Evolutionary conservation across 1,140 invertebrate species (phyloP), one percentile per base, ranked within the genome.

Genomic region (Macrobrachium rosenbergii): DNA sequence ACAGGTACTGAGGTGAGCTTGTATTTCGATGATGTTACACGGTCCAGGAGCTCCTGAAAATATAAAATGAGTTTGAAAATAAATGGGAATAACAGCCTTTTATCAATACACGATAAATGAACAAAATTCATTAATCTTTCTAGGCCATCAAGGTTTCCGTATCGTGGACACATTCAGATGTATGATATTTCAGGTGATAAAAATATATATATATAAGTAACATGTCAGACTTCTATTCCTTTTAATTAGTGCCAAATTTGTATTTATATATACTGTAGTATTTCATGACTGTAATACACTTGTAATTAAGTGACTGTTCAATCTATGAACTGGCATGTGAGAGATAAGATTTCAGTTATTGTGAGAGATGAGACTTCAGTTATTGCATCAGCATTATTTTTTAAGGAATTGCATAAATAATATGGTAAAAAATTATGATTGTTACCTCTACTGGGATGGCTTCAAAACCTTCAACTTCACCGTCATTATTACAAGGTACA

Each of bases 1-100:
- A 98, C 96, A 67, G 97, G 96, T 83, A 95, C 96, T 91, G 96
- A 97, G 16, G 97, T 98, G 3, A 97, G 97, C 92, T 99, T 99
- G 91, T 98, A 98, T 90, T 97, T 95, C 7, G 95, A 93, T 45
- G 95, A 94, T 60, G 97, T 94, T 84, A 97, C 94, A 90, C 95
- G 94, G 90, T 97, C 95, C 90, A 98, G 91, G 21, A 93, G 90
- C 91, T 94, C 91, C 91, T 93, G 82, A 28, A 19, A 17, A 43
- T 21, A 60, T 59, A 62, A 82, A 59, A 59, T 21, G 12, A 79
- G 19, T n/a, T 19, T 52, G 10, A 52, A 82, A 23, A 69, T 7
- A 28, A 59, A 52, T 1, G 19, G 16, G 0, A 69, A n/a, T 5
- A 28, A 6, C 16, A 17, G 64, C 8, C 28, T 69, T 0, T 69